Percentiles rank a stretch among this genome's conserved stretches.
phyloP scores from a whole-genome alignment of 2,113 vertebrate species.

The Antechinus flavipes region DNA sequence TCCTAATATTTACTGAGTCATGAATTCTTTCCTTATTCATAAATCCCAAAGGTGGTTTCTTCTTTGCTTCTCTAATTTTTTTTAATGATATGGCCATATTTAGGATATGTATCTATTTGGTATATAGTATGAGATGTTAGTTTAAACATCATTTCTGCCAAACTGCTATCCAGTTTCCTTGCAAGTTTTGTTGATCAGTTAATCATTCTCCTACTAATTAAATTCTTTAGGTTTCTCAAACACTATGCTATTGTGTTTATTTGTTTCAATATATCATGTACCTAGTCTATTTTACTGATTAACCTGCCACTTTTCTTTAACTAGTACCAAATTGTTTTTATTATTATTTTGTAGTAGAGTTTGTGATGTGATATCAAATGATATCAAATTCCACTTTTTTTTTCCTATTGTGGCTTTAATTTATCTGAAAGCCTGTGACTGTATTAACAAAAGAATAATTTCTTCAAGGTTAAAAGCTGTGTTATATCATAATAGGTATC shows the following conservation, averaged over 20 bases:
- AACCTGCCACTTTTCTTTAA: neutral
- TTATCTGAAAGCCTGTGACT: neutral
- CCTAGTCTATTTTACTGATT: neutral
- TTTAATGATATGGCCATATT: neutral
- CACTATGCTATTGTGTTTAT: neutral
- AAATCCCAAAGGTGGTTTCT: neutral
- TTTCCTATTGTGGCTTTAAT: neutral
- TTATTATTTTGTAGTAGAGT: neutral
- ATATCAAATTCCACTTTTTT: neutral
- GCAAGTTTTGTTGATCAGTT: neutral
- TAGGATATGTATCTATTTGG: neutral
- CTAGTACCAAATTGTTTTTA: neutral
- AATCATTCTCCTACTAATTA: neutral
- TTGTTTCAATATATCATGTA: neutral
- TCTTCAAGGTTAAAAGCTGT: neutral
- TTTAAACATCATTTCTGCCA: neutral
- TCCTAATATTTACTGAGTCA: neutral
- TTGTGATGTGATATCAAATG: neutral
- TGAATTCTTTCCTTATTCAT: neutral
- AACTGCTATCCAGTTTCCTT: neutral
- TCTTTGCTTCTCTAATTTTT: neutral
- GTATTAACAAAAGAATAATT: neutral
- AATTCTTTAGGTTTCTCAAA: neutral
- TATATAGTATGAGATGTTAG: neutral
- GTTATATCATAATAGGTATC: neutral